A percentile compares a stretch with the other conserved stretches of the same genome.
Evolutionary conservation across 2,888 invertebrate species (phyloP).

Genomic region (Oligia latruncula): DNA sequence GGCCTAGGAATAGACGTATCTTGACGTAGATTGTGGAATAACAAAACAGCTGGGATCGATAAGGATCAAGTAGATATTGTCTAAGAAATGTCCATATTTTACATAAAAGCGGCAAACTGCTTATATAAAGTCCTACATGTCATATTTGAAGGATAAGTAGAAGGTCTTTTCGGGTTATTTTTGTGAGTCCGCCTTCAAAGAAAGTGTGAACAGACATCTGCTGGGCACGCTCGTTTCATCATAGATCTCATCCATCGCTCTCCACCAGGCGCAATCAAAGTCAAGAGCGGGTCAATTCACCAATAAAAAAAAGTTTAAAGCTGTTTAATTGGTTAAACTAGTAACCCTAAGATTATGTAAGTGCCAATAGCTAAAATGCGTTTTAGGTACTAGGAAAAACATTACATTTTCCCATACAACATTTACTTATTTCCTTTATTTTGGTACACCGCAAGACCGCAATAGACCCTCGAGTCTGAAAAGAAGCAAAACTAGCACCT

Average conservation of each 20-base stretch:
- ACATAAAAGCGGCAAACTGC: neutral
- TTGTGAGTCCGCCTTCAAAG: neutral
- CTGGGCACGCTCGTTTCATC: too few relatives aligned
- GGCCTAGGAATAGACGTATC: conserved; percentile 16
- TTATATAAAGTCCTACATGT: neutral
- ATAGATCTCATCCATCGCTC: too few relatives aligned
- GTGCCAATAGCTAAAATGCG: neutral
- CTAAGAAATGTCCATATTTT: neutral
- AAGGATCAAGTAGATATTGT: neutral
- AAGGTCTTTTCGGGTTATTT: neutral
- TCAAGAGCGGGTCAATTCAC: too few relatives aligned
- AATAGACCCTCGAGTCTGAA: conserved; percentile 8
- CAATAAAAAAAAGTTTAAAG: too few relatives aligned
- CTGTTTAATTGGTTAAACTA: neutral
- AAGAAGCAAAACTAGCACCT: conserved; percentile 19
- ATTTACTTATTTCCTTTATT: neutral
- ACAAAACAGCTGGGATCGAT: conserved; percentile 26
- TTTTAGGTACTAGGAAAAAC: neutral
- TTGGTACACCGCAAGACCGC: neutral
- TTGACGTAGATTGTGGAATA: conserved; percentile 19
- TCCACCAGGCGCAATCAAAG: too few relatives aligned
- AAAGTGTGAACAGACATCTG: too few relatives aligned
- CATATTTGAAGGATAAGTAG: neutral
- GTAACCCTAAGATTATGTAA: neutral
- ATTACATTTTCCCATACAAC: neutral